Evolutionary conservation across 2,888 invertebrate genomes (phyloP).

Genomic region (Aethes cnicana): DNA sequence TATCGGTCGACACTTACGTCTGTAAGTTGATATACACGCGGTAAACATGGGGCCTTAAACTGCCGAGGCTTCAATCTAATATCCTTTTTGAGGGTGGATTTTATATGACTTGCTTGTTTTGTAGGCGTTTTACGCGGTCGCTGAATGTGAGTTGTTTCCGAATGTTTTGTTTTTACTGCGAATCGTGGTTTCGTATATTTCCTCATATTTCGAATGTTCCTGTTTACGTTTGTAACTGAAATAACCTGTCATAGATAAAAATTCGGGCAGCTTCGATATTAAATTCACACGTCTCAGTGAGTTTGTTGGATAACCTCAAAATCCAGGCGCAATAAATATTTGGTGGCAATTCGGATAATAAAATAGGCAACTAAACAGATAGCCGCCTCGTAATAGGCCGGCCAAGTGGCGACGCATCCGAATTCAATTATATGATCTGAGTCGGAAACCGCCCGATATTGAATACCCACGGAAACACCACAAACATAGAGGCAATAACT

Average conservation of each 20-base stretch:
- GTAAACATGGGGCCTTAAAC: slow-evolving; percentile 25
- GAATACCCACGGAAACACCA: slow-evolving; percentile 18
- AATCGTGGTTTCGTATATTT: too few species aligned
- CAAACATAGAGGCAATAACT: slow-evolving; percentile 18
- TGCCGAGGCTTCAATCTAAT: slow-evolving; percentile 18
- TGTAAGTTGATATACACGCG: slow-evolving; percentile 25
- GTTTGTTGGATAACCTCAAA: too few species aligned
- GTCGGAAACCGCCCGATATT: slow-evolving; percentile 24
- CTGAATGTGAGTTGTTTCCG: not conserved
- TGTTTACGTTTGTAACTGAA: too few species aligned
- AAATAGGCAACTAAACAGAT: slow-evolving; percentile 15
- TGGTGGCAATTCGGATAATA: slow-evolving; percentile 6
- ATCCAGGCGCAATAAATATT: too few species aligned
- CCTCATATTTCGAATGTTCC: too few species aligned
- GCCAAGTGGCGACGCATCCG: slow-evolving; percentile 15
- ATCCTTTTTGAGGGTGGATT: slow-evolving; percentile 19
- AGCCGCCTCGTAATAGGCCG: slow-evolving; percentile 8
- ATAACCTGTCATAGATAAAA: too few species aligned
- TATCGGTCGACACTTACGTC: slow-evolving; percentile 25
- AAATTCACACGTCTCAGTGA: too few species aligned
- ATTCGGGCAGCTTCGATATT: too few species aligned
- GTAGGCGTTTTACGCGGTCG: slow-evolving; percentile 22
- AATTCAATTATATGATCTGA: slow-evolving; percentile 25
- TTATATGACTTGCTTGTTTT: slow-evolving; percentile 24
- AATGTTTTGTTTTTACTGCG: slow-evolving; percentile 1